phyloP scores from a whole-genome alignment of 2,888 invertebrate genomes.

The Stratiomys singularior region DNA sequence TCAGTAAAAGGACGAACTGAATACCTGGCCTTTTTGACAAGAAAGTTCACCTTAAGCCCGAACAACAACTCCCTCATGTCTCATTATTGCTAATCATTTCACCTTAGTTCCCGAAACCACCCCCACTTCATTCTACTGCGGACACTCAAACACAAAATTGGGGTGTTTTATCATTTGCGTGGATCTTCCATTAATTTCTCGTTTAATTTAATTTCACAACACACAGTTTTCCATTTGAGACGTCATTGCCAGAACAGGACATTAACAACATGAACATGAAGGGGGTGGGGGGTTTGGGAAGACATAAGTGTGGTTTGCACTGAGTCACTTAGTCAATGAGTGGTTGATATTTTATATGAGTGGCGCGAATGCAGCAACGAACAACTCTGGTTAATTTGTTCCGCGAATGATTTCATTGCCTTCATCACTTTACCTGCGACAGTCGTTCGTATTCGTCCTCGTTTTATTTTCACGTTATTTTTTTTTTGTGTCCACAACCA shows the following conservation, averaged over 20 bases:
- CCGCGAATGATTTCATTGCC: conserved; percentile 1
- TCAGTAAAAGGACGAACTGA: neutral
- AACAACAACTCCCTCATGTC: no score
- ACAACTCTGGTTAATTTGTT: neutral
- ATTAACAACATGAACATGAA: conserved; percentile 26
- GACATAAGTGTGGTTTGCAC: no score
- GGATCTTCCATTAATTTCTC: conserved; percentile 54
- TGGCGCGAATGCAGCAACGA: neutral
- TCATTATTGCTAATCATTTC: neutral
- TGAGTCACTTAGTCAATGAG: conserved; percentile 7
- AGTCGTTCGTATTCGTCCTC: neutral
- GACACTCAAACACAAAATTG: neutral
- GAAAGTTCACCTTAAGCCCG: neutral
- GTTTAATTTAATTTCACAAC: conserved; percentile 53
- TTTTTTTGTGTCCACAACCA: neutral
- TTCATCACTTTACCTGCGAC: neutral
- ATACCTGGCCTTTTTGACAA: neutral
- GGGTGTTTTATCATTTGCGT: conserved; percentile 51
- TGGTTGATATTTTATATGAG: no score
- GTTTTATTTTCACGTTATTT: no score
- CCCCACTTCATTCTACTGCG: neutral
- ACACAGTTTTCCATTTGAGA: conserved; percentile 47
- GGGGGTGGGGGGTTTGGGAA: neutral
- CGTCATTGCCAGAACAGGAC: conserved; percentile 37
- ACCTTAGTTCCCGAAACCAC: neutral